Conservation (phyloP, 2,797 vertebrate species). For the Microhierax caerulescens region DNA sequence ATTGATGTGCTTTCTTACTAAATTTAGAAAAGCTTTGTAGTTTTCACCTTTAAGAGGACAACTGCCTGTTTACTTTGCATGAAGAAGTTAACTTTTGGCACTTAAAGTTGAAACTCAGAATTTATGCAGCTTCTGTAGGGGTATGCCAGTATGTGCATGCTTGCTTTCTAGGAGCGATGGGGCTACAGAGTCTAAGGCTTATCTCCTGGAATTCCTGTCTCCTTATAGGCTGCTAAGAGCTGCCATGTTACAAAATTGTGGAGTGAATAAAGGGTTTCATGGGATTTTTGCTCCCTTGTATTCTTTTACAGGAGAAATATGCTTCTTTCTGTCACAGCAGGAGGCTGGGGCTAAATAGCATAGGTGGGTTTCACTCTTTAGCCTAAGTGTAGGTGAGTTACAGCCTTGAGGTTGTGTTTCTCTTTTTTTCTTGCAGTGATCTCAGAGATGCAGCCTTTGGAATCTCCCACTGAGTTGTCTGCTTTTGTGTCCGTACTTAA, state of each 20-base stretch:
- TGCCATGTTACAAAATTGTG: not conserved
- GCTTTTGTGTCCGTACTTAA: constrained; percentile 45
- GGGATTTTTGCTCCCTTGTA: constrained; percentile 29
- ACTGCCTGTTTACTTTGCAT: not conserved
- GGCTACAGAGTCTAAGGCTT: constrained; percentile 5
- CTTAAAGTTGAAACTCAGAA: not conserved
- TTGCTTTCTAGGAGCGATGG: not conserved
- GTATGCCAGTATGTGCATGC: not conserved
- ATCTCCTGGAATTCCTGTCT: constrained; percentile 10
- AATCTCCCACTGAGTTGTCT: constrained; percentile 39
- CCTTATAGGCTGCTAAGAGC: not conserved
- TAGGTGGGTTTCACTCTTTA: constrained; percentile 62
- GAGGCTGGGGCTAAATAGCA: constrained; percentile 48
- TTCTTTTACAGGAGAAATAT: constrained; percentile 57
- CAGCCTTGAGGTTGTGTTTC: constrained; percentile 46
- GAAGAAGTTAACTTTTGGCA: not conserved
- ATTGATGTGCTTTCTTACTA: not conserved
- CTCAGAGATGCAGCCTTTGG: constrained; percentile 38
- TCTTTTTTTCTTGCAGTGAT: constrained; percentile 54
- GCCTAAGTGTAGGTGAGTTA: constrained; percentile 57
- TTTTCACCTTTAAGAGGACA: not conserved
- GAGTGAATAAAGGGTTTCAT: not conserved
- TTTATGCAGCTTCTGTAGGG: not conserved
- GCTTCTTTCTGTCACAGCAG: constrained; percentile 57
- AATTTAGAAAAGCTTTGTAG: not conserved